Conservation (phyloP, 2,113 vertebrate species). For the Hemichromis elongatus region DNA sequence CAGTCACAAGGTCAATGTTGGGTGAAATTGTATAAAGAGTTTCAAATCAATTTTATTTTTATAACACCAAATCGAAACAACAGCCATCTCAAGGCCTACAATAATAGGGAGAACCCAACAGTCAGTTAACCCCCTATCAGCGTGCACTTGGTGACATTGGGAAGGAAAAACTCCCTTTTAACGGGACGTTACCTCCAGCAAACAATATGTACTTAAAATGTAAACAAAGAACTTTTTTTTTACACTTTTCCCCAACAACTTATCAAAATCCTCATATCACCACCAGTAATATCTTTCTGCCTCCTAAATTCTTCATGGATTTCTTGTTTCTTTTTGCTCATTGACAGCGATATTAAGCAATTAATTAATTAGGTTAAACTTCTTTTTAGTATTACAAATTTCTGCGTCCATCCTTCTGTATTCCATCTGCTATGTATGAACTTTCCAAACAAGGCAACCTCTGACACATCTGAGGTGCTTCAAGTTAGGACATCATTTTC, state of each 20-base stretch:
- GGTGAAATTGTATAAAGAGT: neutral
- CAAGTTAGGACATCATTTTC: conserved; percentile 56
- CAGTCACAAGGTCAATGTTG: neutral
- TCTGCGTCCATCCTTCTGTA: neutral
- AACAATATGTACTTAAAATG: neutral
- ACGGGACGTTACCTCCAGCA: neutral
- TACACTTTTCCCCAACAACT: neutral
- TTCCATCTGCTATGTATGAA: conserved; percentile 7
- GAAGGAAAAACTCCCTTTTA: neutral
- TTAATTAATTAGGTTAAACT: neutral
- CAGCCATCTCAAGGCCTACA: neutral
- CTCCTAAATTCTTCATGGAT: neutral
- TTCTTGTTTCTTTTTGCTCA: neutral
- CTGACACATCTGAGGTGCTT: conserved; percentile 29
- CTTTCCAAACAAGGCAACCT: neutral
- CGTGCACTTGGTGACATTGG: neutral
- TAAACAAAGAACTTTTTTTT: neutral
- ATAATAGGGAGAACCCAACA: neutral
- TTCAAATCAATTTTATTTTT: neutral
- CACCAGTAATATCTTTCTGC: neutral
- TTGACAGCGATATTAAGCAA: neutral
- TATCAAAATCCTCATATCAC: neutral
- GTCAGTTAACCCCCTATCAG: neutral
- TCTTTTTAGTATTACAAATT: neutral
- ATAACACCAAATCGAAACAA: neutral